These are phyloP conservation scores for Chirona hameri DNA, from an alignment of 2,888 invertebrate species.

Conservation along the genomic window DNA sequence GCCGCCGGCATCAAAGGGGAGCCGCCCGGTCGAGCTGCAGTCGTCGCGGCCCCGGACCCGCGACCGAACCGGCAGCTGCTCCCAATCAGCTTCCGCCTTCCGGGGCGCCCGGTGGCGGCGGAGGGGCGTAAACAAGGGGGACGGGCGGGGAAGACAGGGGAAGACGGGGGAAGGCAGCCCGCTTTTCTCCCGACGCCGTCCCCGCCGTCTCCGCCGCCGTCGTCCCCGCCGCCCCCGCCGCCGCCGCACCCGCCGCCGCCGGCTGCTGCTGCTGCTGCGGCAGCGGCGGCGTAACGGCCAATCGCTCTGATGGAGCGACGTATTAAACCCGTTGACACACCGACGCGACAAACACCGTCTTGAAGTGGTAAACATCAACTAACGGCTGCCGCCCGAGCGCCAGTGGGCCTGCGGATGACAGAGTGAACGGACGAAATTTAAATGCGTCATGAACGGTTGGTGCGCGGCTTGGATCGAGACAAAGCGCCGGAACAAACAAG, in stretches of 20 bases:
- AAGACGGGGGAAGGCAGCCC: no score
- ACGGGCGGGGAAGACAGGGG: background rate
- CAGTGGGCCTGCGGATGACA: no score
- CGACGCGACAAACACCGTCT: background rate
- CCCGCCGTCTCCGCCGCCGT: no score
- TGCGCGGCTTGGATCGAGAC: background rate
- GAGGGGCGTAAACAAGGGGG: background rate
- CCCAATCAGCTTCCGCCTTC: constrained; percentile 1
- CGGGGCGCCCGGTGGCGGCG: background rate
- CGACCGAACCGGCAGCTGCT: background rate
- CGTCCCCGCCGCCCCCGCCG: no score
- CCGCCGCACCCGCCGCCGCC: no score
- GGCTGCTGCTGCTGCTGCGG: background rate
- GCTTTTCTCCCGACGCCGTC: no score
- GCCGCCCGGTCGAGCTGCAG: background rate
- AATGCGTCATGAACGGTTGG: background rate
- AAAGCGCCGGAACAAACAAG: background rate
- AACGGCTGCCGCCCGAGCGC: background rate
- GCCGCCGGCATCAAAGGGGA: background rate
- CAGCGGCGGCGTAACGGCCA: background rate
- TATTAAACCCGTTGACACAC: constrained; percentile 22
- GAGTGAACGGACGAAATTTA: background rate
- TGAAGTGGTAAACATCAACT: background rate
- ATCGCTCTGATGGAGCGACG: background rate
- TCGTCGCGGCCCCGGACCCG: background rate